These are phyloP conservation scores for Drosophila watanabei DNA, from an alignment of 1,140 invertebrate species.

Conservation along the genomic window DNA sequence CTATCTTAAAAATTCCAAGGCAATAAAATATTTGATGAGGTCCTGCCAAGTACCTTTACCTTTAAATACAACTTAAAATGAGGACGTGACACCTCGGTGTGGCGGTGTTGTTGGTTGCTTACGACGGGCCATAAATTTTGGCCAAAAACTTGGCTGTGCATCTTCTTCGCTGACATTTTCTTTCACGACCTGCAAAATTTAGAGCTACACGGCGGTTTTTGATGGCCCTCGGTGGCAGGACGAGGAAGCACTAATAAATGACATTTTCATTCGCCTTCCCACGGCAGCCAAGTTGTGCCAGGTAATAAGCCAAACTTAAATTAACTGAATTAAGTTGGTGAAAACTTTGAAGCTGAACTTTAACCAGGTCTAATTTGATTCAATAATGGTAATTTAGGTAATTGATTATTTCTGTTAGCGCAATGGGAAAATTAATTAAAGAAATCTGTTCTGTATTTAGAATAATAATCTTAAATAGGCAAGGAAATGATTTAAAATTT, in stretches of 20 bases:
- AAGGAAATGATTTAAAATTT: background rate
- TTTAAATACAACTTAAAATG: conserved; percentile 52
- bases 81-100: conserved; percentile 25
- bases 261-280: conserved; percentile 57
- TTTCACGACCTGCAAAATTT: conserved; percentile 72
- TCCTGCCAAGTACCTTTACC: conserved; percentile 10
- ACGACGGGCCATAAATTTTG: conserved; percentile 66
- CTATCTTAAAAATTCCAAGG: conserved; percentile 9
- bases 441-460: no score
- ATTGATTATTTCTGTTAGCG: background rate
- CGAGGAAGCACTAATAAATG: conserved; percentile 66
- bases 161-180: conserved; percentile 69
- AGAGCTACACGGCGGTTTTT: conserved; percentile 62
- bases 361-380: background rate
- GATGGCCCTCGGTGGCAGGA: conserved; percentile 55
- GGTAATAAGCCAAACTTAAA: conserved; percentile 42
- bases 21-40: conserved; percentile 46
- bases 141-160: conserved; percentile 56
- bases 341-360: conserved; percentile 3
- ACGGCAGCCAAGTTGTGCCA: conserved; percentile 15
- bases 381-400: conserved; percentile 3
- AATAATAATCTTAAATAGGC: background rate
- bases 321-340: conserved; percentile 10
- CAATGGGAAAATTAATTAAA: background rate
- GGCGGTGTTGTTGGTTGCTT: conserved; percentile 26